phyloP scores from a whole-genome alignment of 1,140 invertebrate genomes.

The Antheraea pernyi region DNA sequence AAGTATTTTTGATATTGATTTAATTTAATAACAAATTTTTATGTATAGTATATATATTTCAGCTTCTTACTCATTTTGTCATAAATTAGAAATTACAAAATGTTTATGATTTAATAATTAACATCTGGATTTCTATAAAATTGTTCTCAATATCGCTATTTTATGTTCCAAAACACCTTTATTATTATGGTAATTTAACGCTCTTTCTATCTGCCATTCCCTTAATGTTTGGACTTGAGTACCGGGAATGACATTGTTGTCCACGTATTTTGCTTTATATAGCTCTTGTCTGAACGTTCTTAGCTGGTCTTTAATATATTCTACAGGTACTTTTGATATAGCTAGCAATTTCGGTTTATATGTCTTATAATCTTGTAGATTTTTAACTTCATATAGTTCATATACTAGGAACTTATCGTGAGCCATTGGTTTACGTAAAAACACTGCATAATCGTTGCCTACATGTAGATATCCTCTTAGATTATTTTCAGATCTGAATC shows the following conservation, averaged over 20 bases:
- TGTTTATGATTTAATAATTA: too few relatives aligned
- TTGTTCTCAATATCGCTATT: constrained; percentile 32
- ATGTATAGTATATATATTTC: too few relatives aligned
- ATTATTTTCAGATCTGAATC: constrained; percentile 52
- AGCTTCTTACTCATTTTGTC: too few relatives aligned
- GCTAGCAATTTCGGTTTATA: constrained; percentile 52
- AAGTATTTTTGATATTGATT: too few relatives aligned
- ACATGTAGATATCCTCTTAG: constrained; percentile 57
- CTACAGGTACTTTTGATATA: constrained; percentile 57
- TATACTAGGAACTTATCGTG: constrained; percentile 59
- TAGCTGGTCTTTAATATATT: constrained; percentile 58
- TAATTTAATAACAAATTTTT: too few relatives aligned
- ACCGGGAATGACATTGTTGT: constrained; percentile 53
- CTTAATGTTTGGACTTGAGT: constrained; percentile 54
- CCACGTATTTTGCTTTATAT: constrained; percentile 54
- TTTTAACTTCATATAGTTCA: constrained; percentile 59
- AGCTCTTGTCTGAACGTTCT: constrained; percentile 51
- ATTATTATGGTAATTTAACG: constrained; percentile 29
- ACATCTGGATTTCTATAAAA: constrained; percentile 17
- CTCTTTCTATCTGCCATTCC: constrained; percentile 64
- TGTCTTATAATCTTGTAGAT: constrained; percentile 31
- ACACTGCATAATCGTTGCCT: constrained; percentile 58
- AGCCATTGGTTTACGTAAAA: constrained; percentile 46
- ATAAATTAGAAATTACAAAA: too few relatives aligned
- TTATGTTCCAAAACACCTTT: constrained; percentile 25